Base-by-base conservation (phyloP, 2,888 invertebrate species). In the Drepana falcataria region DNA sequence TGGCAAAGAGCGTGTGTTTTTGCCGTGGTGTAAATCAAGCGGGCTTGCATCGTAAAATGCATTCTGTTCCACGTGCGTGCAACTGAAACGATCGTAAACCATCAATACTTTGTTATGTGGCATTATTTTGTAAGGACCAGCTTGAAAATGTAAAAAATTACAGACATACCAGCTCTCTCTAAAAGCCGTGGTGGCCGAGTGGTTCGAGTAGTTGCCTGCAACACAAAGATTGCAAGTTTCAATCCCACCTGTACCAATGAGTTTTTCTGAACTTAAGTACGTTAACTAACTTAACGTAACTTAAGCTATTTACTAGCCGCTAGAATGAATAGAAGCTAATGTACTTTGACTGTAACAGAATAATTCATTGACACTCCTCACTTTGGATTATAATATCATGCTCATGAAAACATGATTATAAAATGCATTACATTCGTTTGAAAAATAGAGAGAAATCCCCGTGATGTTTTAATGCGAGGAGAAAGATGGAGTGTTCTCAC, bases 1-100 rank as follows among this genome's bases (percentile, higher is more conserved):
- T 49, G 41, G 35, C n/a, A 48, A 53, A 37, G 53, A 51, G 55
- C 7, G 44, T 44, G 44, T 44, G 44, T 44, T 44, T 37, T 9
- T 44, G 44, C 3, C 6, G 44, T 3, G 44, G 9, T 9, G 44
- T 44, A 44, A 44, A 44, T 44, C 44, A 44, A 7, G 44, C 6
- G 9, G 3, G 44, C 9, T 2, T 1, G 44, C 9, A 44, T 44
- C 44, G 44, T 44, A 44, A 44, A 44, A 44, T 44, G 44, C 44
- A 44, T 44, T 44, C 9, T 9, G 44, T 3, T 44, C 9, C 44
- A 9, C 2, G 44, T 44, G 44, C 44, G 44, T 44, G 44, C 44
- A 44, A 9, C 44, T 44, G 44, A 44, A 44, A 44, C 6, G 3
- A 9, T 44, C 9, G 44, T 44, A 44, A 40, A 2, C 2, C 7